Base-by-base conservation (phyloP, 2,888 invertebrate species). In the Hesperia comma region DNA sequence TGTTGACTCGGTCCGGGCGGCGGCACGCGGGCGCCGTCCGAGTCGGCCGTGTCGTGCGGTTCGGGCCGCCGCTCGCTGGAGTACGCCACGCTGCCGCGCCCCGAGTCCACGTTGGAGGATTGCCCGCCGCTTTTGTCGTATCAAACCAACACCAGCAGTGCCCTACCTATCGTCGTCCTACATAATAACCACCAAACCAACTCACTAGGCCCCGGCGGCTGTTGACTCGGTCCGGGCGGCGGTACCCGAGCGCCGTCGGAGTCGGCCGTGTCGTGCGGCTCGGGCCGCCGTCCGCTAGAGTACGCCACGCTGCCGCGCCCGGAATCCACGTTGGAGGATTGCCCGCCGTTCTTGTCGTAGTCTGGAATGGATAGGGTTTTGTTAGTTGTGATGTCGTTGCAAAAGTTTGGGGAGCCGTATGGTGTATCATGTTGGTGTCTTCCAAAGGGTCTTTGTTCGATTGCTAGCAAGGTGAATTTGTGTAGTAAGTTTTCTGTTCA, bases 231-330 rank as follows among this genome's bases (percentile, higher is more conserved):
- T 0, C 86, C 86, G 7, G 91, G 88, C 63, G 86, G 90, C 1
- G 88, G 87, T 63, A 70, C 53, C 3, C 83, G 83, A 53, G 88
- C 90, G 12, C 93, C 93, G 77, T 95, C 94, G 0, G 94, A 93
- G 75, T 95, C 95, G 1, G 93, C 94, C 49, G 94, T 93, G 75
- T 94, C 94, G 26, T 90, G 93, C 7, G 90, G 90, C 51, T 94
- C 94, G 1, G 91, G 88, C 76, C 95, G 87, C 70, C 95, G 87
- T 2, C 96, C 96, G 77, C 96, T 96, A 43, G 96, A 96, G 84
- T 96, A 96, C 54, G 96, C 96, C 6, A 96, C 96, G 80, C 96
- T 96, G n/a, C 96, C 96, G 72, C 96, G 91, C 17, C 96, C 96
- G 0, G 96, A 96, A 84, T 96, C 96, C 21, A 95, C 95, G 80